phyloP scores from a whole-genome alignment of 2,113 vertebrate species.

The Dasyprocta punctata region DNA sequence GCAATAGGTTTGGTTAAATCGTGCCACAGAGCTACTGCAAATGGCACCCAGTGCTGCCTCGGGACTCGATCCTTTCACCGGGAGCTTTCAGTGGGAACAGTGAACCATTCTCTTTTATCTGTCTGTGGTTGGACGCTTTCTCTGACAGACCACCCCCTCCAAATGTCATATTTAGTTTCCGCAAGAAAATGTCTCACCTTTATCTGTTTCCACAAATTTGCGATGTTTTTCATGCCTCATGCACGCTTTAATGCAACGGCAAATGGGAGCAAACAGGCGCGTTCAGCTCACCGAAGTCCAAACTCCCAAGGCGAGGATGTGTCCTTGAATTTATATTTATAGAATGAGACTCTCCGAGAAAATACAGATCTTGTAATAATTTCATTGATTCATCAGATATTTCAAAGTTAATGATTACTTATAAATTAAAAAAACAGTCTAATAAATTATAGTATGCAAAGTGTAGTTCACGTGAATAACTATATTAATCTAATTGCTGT shows the following conservation, averaged over 20 bases:
- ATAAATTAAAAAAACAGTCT: background rate
- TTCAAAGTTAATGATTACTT: background rate
- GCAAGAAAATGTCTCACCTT: background rate
- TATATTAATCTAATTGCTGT: background rate
- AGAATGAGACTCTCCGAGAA: background rate
- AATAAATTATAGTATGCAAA: background rate
- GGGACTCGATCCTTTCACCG: fast-evolving
- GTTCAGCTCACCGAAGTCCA: background rate
- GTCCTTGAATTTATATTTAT: background rate
- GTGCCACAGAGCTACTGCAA: background rate
- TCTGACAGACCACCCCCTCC: background rate
- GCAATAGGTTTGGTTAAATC: background rate
- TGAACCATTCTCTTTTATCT: background rate
- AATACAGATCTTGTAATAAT: background rate
- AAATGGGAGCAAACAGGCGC: background rate
- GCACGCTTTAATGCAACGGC: background rate
- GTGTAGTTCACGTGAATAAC: background rate
- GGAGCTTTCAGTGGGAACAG: background rate
- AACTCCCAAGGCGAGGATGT: background rate
- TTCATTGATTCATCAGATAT: background rate
- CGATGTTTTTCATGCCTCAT: background rate
- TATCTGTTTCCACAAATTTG: background rate
- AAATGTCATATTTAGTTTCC: background rate
- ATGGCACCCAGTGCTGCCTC: background rate
- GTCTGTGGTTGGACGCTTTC: background rate